Percentiles rank a stretch among this genome's conserved stretches.
Conservation (phyloP, 2,888 invertebrate species). For the Tiliacea aurago region DNA sequence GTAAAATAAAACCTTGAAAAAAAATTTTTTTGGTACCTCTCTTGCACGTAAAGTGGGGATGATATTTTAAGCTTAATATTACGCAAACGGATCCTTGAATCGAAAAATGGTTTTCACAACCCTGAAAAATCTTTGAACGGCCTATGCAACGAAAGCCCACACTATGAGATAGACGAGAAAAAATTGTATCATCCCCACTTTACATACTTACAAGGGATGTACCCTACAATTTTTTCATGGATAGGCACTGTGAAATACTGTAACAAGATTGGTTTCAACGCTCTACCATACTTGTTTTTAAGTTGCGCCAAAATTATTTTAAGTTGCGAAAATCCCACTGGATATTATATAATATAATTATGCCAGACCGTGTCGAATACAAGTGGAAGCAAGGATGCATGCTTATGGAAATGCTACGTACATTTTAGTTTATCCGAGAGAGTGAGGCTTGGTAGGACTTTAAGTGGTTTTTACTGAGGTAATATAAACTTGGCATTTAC, state of each 20-base stretch:
- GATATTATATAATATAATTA: background rate
- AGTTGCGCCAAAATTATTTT: background rate
- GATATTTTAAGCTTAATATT: no score
- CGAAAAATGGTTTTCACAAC: no score
- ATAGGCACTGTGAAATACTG: background rate
- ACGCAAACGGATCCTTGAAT: no score
- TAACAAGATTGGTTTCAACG: background rate
- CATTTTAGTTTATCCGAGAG: background rate
- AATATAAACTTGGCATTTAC: background rate
- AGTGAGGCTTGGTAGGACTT: background rate
- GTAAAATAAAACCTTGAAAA: no score
- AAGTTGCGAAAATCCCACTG: background rate
- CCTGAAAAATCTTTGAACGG: no score
- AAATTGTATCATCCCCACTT: no score
- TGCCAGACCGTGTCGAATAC: background rate
- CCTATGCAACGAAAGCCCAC: no score
- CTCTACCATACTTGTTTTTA: background rate
- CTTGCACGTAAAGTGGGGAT: no score
- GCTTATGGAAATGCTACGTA: background rate
- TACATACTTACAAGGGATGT: no score
- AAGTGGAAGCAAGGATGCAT: conserved; percentile 9
- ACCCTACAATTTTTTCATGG: no score
- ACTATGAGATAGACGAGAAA: no score
- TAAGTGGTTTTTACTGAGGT: background rate
- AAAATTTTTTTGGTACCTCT: no score